Percentiles rank a stretch among this genome's conserved stretches.
Evolutionary conservation across 2,888 invertebrate genomes (phyloP).

Genomic region (Cataglyphis cursor): DNA sequence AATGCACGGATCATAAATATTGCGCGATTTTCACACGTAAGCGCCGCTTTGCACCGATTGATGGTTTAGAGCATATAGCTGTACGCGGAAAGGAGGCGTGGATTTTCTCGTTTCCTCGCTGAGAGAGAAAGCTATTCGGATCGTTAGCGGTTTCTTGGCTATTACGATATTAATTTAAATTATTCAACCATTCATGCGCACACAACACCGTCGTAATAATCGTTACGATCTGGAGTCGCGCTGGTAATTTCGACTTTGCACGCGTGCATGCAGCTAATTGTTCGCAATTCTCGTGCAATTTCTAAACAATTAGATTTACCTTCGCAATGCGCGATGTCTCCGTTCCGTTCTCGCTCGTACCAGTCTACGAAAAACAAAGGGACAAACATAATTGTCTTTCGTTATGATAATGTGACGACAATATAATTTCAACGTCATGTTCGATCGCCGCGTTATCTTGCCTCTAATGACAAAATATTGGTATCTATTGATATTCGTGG

Average conservation of each 20-base stretch:
- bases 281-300: slow-evolving; percentile 79
- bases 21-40: slow-evolving; percentile 14
- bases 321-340: slow-evolving; percentile 56
- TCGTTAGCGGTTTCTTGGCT: slow-evolving; percentile 74
- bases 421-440: slow-evolving; percentile 41
- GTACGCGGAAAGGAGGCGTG: neutral
- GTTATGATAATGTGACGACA: slow-evolving; percentile 44
- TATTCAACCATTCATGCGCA: slow-evolving; percentile 78
- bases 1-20: slow-evolving; percentile 25
- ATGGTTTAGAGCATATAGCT: neutral
- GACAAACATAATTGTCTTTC: slow-evolving; percentile 29
- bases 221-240: slow-evolving; percentile 62
- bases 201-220: slow-evolving; percentile 65
- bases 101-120: slow-evolving; percentile 24
- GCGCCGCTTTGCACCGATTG: neutral
- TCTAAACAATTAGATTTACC: slow-evolving; percentile 79
- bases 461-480: neutral
- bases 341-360: slow-evolving; percentile 69
- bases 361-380: slow-evolving; percentile 64
- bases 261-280: slow-evolving; percentile 80
- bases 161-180: slow-evolving; percentile 81
- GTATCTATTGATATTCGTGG: neutral
- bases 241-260: slow-evolving; percentile 65
- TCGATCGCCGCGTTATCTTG: slow-evolving; percentile 6
- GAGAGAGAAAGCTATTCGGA: slow-evolving; percentile 37